A percentile compares a stretch with the other conserved stretches of the same genome.
These are phyloP conservation scores for Gymnocheta viridis DNA, from an alignment of 2,888 invertebrate genomes.

Conservation along the genomic window DNA sequence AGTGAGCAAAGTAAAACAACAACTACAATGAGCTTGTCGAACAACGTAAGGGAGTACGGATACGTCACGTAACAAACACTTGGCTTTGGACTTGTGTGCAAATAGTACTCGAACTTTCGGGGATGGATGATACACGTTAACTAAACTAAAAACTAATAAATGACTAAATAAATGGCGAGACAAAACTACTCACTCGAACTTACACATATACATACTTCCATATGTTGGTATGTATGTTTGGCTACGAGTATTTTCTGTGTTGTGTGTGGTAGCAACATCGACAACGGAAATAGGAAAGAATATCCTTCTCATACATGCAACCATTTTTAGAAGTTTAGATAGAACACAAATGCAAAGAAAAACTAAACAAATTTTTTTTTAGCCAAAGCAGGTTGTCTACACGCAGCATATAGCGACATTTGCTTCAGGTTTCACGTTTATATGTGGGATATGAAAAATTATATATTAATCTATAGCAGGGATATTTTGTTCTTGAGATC, in stretches of 20 bases:
- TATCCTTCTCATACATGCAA: constrained; percentile 45
- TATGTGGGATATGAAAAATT: no score
- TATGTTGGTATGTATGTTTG: not conserved
- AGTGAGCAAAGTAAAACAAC: constrained; percentile 18
- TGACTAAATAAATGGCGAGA: constrained; percentile 38
- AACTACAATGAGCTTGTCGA: not conserved
- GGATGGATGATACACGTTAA: constrained; percentile 57
- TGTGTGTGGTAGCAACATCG: constrained; percentile 25
- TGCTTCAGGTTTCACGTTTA: not conserved
- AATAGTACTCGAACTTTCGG: constrained; percentile 45
- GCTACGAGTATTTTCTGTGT: not conserved
- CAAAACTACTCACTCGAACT: constrained; percentile 36
- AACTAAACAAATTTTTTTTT: not conserved
- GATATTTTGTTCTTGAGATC: no score
- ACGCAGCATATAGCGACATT: not conserved
- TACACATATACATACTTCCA: not conserved
- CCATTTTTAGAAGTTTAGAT: constrained; percentile 17
- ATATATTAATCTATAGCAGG: no score
- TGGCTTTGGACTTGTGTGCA: not conserved
- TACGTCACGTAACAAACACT: constrained; percentile 42
- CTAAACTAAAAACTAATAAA: constrained; percentile 57
- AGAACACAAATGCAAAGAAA: not conserved
- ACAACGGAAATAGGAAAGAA: not conserved
- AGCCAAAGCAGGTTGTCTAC: not conserved
- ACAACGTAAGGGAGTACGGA: constrained; percentile 13